A percentile compares a stretch with the other conserved stretches of the same genome.
Evolutionary conservation across 2,888 invertebrate species (phyloP).

Genomic region (Eristalis intricaria): DNA sequence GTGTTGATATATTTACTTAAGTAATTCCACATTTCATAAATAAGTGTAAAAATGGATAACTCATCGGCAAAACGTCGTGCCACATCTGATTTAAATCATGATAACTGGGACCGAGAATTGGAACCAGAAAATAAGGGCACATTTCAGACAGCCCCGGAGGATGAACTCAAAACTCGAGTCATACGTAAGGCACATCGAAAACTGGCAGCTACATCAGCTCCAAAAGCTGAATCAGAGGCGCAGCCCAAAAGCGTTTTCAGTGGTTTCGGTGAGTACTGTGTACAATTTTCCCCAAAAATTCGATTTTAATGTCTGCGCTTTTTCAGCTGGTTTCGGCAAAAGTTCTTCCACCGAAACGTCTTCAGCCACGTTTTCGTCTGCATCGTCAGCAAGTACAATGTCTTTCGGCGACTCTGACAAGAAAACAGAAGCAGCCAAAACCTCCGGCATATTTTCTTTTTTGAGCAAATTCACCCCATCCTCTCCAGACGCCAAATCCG

Average conservation of each 20-base stretch:
- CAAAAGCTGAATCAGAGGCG: slow-evolving; percentile 55
- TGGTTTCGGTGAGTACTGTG: slow-evolving; percentile 84
- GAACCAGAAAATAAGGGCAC: slow-evolving; percentile 86
- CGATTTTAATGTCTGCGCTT: slow-evolving; percentile 39
- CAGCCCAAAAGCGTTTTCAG: slow-evolving; percentile 85
- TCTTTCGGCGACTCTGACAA: slow-evolving; percentile 71
- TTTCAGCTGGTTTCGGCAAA: slow-evolving; percentile 75
- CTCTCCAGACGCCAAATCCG: slow-evolving; percentile 14
- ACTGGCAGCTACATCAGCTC: slow-evolving; percentile 51
- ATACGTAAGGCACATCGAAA: slow-evolving; percentile 88
- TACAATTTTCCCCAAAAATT: neutral
- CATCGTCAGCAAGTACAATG: slow-evolving; percentile 61
- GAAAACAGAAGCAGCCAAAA: slow-evolving; percentile 73
- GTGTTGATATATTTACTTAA: neutral
- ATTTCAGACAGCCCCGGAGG: slow-evolving; percentile 86
- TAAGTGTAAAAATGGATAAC: slow-evolving; percentile 3
- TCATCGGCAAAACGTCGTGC: slow-evolving; percentile 88
- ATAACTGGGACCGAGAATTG: slow-evolving; percentile 92
- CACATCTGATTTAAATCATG: slow-evolving; percentile 88
- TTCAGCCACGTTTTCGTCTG: slow-evolving; percentile 76
- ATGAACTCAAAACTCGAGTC: slow-evolving; percentile 88
- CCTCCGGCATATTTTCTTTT: slow-evolving; percentile 77
- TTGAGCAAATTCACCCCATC: slow-evolving; percentile 74
- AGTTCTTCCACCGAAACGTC: slow-evolving; percentile 74
- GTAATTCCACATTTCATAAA: neutral